Percentiles rank a stretch among this genome's conserved stretches.
phyloP scores from a whole-genome alignment of 2,888 invertebrate species.

The Mimas tiliae region DNA sequence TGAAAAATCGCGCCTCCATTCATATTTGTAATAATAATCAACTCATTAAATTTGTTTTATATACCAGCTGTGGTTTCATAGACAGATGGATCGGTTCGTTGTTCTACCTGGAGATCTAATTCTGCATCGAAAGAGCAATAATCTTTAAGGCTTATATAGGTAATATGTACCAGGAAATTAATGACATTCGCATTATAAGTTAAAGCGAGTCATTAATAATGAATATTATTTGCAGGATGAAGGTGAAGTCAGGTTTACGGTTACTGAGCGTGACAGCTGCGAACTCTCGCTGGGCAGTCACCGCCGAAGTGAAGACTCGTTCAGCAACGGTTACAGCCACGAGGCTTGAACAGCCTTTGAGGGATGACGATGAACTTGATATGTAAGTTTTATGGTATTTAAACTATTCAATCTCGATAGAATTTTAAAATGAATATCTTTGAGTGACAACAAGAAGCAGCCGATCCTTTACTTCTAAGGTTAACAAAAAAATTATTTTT shows the following conservation, averaged over 20 bases:
- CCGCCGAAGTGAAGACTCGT: conserved; percentile 94
- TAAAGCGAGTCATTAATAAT: neutral
- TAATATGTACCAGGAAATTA: too few species aligned
- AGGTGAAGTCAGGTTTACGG: conserved; percentile 94
- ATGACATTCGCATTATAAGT: neutral
- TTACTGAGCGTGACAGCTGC: conserved; percentile 93
- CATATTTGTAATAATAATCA: too few species aligned
- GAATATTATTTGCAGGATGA: conserved; percentile 86
- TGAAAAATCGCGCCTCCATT: neutral
- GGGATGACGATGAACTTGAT: conserved; percentile 67
- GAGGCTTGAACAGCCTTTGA: conserved; percentile 78
- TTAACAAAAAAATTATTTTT: too few species aligned
- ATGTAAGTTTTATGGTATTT: conserved; percentile 52
- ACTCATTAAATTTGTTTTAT: too few species aligned
- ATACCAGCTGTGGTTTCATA: neutral
- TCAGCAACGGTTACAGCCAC: conserved; percentile 95
- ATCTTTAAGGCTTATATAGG: neutral
- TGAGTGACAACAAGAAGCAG: neutral
- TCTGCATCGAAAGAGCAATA: neutral
- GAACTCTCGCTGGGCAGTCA: conserved; percentile 93
- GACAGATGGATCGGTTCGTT: neutral
- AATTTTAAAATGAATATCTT: too few species aligned
- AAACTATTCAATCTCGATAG: neutral
- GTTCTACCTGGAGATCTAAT: neutral
- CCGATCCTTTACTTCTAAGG: too few species aligned